Base-by-base conservation (phyloP, 2,113 vertebrate genomes). In the Chauna torquata region DNA sequence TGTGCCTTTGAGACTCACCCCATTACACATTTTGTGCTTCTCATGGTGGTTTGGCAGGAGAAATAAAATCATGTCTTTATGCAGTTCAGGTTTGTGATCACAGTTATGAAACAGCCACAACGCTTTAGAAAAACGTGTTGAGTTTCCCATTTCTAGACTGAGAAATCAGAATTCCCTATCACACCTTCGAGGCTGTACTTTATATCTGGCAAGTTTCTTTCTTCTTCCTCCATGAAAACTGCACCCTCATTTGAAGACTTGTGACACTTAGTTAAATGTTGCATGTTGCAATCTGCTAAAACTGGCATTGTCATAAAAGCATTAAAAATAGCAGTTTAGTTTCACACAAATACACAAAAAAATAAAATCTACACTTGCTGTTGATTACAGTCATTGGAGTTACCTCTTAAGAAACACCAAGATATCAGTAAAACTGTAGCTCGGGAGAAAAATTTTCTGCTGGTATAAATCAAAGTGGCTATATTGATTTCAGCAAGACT, bases 401-500 rank as follows among this genome's bases (percentile, higher is more conserved):
- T 94, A 11, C 40, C 57, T 79, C 58, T 36, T 69, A 76, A 92
- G 47, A 80, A 94, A 78, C 78, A 55, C 10, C 18, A 87, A 38
- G 30, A 2, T 38, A 78, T 50, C 61, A 85, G 49, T 62, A 91
- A 94, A 89, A 61, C 42, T 74, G 45, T 45, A 90, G 70, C 30
- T 88, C 55, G 44, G 71, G 81, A 95, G 89, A 62, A 82, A 94
- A 79, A 88, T 91, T 66, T 94, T 52, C 75, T 71, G 4, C 54
- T 66, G 23, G 24, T 54, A 91, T 85, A 92, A 95, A 91, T 92
- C 89, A 85, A 61, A 69, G 81, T 24, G 81, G 38, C 68, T 83
- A 11, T 75, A 95, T 78, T 32, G 84, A 97, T 92, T 95, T 90
- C 92, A 82, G 62, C 66, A 89, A 76, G 81, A 58, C 54, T 55